Base-by-base conservation (phyloP, 2,797 vertebrate genomes). In the Glyptemys insculpta region DNA sequence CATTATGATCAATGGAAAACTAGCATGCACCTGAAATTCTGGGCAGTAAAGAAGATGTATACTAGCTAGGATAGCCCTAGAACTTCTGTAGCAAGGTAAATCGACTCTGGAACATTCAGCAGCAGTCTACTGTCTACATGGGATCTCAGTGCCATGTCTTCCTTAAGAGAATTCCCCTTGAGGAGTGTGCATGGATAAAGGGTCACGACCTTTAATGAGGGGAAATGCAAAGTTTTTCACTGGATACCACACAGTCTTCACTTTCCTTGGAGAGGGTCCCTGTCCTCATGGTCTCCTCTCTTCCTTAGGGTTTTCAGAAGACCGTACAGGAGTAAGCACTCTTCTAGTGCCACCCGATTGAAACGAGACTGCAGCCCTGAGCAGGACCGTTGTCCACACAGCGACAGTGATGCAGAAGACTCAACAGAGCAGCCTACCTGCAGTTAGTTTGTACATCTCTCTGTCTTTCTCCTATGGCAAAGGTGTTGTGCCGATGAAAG, bases 231-330 rank as follows among this genome's bases (percentile, higher is more conserved):
- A n/a, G 5, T n/a, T 80, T 80, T 80, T 80, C 50, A 72, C 16
- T n/a, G 65, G 16, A 68, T 37, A n/a, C 65, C n/a, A n/a, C 62
- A 76, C 41, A 47, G 72, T 47, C 12, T 49, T 15, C 25, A 78
- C 74, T 29, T 53, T 53, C 21, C 34, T 50, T 80, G 50, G 31
- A 80, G 21, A 12, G 12, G 50, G 11, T 53, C 34, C 34, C 4
- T 19, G 50, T 53, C 34, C 19, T 53, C 44, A 31, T 49, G 44
- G 37, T 72, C 9, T 53, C 7, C 15, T 78, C 27, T 78, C 12
- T 81, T 37, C 27, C 19, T 56, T 57, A 93, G 91, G 79, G 50
- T 86, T 41, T 93, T 93, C 56, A 93, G 82, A 68, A 92, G 57
- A 82, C 81, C 54, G 11, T 52, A 11, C 25, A 82, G 49, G 34